Conservation (phyloP, 2,888 invertebrate species). For the Julus scanicus region DNA sequence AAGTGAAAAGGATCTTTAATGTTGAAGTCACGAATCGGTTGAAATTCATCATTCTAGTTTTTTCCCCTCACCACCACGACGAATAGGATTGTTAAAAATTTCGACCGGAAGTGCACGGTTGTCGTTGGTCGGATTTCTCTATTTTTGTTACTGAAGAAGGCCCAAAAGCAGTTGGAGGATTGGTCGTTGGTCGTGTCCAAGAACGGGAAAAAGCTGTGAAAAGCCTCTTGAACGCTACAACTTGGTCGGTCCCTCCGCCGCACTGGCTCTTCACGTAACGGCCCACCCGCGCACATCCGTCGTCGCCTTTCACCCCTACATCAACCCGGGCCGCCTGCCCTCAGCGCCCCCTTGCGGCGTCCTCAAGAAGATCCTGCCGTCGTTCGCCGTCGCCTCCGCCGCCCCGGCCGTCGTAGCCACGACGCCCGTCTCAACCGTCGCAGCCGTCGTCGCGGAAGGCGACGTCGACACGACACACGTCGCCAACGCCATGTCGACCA, state of each 20-base stretch:
- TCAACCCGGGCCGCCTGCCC: not conserved
- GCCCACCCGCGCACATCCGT: constrained; percentile 54
- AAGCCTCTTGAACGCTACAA: not conserved
- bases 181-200: not conserved
- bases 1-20: too few relatives aligned
- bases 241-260: constrained; percentile 12
- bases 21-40: too few relatives aligned
- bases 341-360: constrained; percentile 40
- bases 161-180: too few relatives aligned
- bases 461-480: constrained; percentile 1
- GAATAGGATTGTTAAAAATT: too few relatives aligned
- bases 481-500: constrained; percentile 56
- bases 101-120: too few relatives aligned
- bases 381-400: not conserved
- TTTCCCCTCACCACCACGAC: too few relatives aligned
- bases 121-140: too few relatives aligned
- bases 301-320: constrained; percentile 57
- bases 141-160: too few relatives aligned
- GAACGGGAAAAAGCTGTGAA: not conserved
- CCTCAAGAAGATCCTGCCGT: constrained; percentile 44
- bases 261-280: constrained; percentile 58
- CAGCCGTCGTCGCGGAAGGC: constrained; percentile 45
- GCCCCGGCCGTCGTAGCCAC: constrained; percentile 44
- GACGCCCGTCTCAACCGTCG: constrained; percentile 34
- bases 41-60: too few relatives aligned